phyloP scores from a whole-genome alignment of 2,113 vertebrate genomes.

The Clarias macrocephalus region DNA sequence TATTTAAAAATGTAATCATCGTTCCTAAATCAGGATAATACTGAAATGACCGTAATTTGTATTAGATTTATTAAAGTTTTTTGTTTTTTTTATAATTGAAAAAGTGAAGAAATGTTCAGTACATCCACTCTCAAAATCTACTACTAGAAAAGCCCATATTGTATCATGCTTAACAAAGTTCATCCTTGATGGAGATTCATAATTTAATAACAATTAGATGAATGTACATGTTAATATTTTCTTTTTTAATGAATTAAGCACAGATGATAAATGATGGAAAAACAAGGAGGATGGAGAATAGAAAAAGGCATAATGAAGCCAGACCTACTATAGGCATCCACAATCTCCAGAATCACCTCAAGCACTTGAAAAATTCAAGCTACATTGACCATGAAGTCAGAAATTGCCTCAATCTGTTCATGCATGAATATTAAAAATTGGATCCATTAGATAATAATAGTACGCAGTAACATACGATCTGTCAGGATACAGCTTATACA shows the following conservation, averaged over 20 bases:
- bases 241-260: background rate
- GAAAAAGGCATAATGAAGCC: background rate
- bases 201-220: background rate
- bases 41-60: background rate
- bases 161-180: background rate
- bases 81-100: background rate
- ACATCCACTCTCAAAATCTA: background rate
- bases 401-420: conserved; percentile 4
- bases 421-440: conserved; percentile 18
- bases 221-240: background rate
- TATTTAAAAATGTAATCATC: background rate
- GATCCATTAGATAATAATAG: conserved; percentile 5
- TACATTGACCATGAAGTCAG: background rate
- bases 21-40: background rate
- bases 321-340: background rate
- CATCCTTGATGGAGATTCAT: background rate
- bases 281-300: background rate
- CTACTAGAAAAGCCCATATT: background rate
- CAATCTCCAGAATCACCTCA: background rate
- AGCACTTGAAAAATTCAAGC: conserved; percentile 3
- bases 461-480: background rate
- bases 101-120: background rate
- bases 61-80: background rate
- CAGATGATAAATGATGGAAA: background rate
- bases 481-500: background rate